phyloP scores from a whole-genome alignment of 2,888 invertebrate genomes.

The Nasonovia ribisnigri region DNA sequence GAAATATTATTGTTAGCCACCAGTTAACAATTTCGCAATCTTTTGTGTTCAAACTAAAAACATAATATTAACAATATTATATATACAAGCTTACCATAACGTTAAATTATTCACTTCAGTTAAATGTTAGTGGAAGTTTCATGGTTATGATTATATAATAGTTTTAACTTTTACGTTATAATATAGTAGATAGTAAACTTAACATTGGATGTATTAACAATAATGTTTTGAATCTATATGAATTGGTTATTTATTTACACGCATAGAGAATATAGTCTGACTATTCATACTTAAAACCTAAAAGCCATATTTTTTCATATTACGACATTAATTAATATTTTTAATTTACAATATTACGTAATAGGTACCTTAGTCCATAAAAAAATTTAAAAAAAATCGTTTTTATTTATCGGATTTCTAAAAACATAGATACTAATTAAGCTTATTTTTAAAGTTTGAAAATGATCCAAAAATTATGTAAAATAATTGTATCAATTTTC shows the following conservation, averaged over 20 bases:
- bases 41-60: neutral
- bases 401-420: neutral
- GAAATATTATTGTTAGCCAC: neutral
- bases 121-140: neutral
- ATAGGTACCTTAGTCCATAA: neutral
- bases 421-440: too few relatives aligned
- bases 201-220: neutral
- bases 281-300: neutral
- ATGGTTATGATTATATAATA: neutral
- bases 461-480: neutral
- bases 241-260: neutral
- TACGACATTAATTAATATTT: neutral
- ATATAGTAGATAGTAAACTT: too few relatives aligned
- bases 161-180: neutral
- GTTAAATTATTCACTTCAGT: constrained; percentile 1
- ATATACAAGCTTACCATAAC: neutral
- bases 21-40: neutral
- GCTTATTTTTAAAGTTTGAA: neutral
- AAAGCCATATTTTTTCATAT: neutral
- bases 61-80: neutral
- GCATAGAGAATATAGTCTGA: neutral
- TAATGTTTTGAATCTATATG: neutral
- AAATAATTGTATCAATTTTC: neutral
- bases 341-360: neutral
- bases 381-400: neutral